Evolutionary conservation across 2,888 invertebrate genomes (phyloP), one percentile per base, ranked within the genome.

Genomic region (Folsomia candida): DNA sequence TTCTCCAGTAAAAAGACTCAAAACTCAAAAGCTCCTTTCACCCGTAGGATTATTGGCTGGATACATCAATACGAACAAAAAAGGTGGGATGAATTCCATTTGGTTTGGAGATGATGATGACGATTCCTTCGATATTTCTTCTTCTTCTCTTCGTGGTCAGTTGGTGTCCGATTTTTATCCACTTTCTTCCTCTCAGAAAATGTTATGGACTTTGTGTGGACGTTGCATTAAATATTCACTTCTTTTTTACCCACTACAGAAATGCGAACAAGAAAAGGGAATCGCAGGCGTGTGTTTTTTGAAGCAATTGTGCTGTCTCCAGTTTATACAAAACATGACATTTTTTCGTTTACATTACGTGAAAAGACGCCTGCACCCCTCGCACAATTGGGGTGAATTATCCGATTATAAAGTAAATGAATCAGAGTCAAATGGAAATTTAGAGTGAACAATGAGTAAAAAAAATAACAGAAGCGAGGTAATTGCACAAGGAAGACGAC

Each of bases 391-490:
- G 69, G 66, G 69, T 71, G 69, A 68, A 60, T 73, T 75, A 71
- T 72, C 70, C 70, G 69, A 72, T 72, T 75, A 75, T 54, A 64
- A 26, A 70, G 68, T 54, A 58, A 63, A 58, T 3, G 57, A 37
- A 67, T 65, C 51, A 67, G 65, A 71, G 68, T 74, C 71, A 69
- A 73, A 74, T 72, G 67, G 71, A 72, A 74, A 69, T 74, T 71
- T 74, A 71, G 71, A 74, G 71, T 74, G 70, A 70, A 37, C 51
- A 64, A 64, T 64, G 64, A 62, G 62, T 37, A 62, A 9, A 28
- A n/a, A n/a, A n/a, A n/a, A n/a, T n/a, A n/a, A n/a, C n/a, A n/a
- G n/a, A n/a, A n/a, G n/a, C n/a, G n/a, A n/a, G n/a, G n/a, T n/a
- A n/a, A n/a, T n/a, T n/a, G n/a, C n/a, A n/a, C n/a, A n/a, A n/a